Percentiles rank a stretch among this genome's conserved stretches.
Evolutionary conservation across 64 coral and sea anemone species (phyloP).

Genomic region (Actinia equina): DNA sequence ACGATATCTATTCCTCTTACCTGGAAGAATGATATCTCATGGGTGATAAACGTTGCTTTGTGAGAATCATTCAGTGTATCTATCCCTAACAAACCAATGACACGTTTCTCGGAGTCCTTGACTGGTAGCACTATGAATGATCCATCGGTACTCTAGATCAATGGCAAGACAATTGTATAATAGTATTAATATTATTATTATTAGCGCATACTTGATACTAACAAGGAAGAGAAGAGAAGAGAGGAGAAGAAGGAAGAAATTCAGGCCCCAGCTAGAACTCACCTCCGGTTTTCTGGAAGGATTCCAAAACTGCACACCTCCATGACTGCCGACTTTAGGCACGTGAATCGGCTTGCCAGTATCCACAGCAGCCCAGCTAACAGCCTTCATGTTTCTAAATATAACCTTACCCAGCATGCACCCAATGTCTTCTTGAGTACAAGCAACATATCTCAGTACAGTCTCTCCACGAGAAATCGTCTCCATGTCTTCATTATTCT

Average conservation of each 20-base stretch:
- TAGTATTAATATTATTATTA: not conserved
- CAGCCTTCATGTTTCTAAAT: conserved; percentile 87
- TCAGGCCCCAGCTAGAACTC: not conserved
- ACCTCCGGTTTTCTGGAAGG: conserved; percentile 65
- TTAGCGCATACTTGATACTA: no score
- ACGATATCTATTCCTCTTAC: not conserved
- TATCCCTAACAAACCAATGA: conserved; percentile 81
- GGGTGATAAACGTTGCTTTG: conserved; percentile 84
- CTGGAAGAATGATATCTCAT: conserved; percentile 97
- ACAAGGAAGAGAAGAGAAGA: no score
- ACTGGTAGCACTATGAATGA: conserved; percentile 87
- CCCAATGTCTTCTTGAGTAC: conserved; percentile 76
- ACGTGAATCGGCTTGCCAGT: conserved; percentile 95
- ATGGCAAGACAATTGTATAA: not conserved
- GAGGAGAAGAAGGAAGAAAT: no score
- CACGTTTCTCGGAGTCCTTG: conserved; percentile 92
- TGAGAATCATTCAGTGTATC: conserved; percentile 81
- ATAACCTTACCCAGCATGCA: conserved; percentile 79
- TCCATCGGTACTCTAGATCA: conserved; percentile 54
- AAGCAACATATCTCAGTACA: conserved; percentile 75
- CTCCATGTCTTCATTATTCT: conserved; percentile 77
- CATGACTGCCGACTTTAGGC: conserved; percentile 70
- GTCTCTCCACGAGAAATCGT: conserved; percentile 70
- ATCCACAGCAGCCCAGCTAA: conserved; percentile 88
- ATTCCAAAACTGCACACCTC: conserved; percentile 86